phyloP scores from a whole-genome alignment of 2,113 vertebrate species.

The Mustelus asterias region DNA sequence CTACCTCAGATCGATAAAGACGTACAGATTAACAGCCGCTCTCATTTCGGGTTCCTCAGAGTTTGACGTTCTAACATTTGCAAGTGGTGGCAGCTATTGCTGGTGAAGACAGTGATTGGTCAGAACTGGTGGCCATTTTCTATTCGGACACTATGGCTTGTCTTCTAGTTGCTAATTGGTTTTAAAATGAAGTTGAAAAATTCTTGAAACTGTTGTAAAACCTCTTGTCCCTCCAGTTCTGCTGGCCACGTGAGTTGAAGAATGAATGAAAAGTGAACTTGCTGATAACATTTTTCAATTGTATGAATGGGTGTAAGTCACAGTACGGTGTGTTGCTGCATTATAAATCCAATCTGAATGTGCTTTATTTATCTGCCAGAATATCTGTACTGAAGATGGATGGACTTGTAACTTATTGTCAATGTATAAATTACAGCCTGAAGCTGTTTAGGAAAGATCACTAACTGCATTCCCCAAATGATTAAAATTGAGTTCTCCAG shows the following conservation, averaged over 20 bases:
- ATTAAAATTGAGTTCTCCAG: not conserved
- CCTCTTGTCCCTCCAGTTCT: not conserved
- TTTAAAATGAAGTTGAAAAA: not conserved
- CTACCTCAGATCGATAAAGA: not conserved
- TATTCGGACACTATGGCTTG: not conserved
- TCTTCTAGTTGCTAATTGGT: not conserved
- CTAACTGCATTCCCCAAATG: not conserved
- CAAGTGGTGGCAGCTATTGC: not conserved
- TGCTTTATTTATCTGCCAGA: not conserved
- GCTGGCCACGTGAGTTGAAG: not conserved
- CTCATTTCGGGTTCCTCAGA: not conserved
- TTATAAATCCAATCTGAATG: not conserved
- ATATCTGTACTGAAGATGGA: not conserved
- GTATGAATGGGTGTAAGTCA: not conserved
- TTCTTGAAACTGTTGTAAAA: not conserved
- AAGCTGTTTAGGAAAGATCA: not conserved
- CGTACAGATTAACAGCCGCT: not conserved
- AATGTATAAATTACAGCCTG: not conserved
- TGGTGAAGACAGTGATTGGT: not conserved
- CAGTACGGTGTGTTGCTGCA: no score
- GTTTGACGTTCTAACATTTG: not conserved
- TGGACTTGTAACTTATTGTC: not conserved
- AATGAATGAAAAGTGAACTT: slow-evolving; percentile 18
- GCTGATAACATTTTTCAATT: not conserved
- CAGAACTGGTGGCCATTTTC: not conserved